Base-by-base conservation (phyloP, 2,113 vertebrate species). In the Pao palembangensis region DNA sequence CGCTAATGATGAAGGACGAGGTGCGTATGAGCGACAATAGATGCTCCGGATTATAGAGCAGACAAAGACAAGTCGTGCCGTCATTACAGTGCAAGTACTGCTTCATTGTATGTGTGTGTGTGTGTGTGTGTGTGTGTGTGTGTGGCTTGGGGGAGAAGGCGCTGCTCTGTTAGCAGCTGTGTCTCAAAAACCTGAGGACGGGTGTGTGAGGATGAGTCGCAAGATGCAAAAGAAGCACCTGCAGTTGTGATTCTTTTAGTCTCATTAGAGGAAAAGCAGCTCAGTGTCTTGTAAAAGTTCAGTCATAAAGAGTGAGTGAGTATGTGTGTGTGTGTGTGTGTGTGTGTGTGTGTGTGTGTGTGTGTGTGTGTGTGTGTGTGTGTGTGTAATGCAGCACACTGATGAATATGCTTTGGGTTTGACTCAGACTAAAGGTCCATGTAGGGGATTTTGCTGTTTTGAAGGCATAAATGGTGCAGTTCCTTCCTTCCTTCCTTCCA, bases 21-120 rank as follows among this genome's bases (percentile, higher is more conserved):
- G 80, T 88, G 89, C 69, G 86, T 88, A 85, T 70, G 56, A 78
- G 31, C 81, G 73, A 89, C 91, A 92, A 91, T 87, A 76, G 76
- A 58, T 64, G 67, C 58, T 52, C 38, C n/a, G 75, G 87, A 90
- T 88, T 89, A 88, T 60, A 53, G 58, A 28, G 19, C 34, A 68
- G 73, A 90, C 84, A 88, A 90, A 86, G 85, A 87, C 70, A 79
- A 31, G 79, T 69, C 85, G 68, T 70, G 84, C 68, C 73, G 84
- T 83, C 89, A 90, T 91, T 88, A 90, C 78, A 81, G 77, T 70
- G 73, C 75, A 82, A 83, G 81, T 79, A 82, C 67, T 28, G 56
- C 68, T 51, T 66, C 21, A 61, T 58, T 73, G 64, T 78, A 52
- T 56, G 56, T 57, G 52, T 25, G 15, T 43, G 51, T 44, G 71